Percentiles rank a stretch among this genome's conserved stretches.
Conservation (phyloP, 2,888 invertebrate genomes). For the Drosophila demipolita region DNA sequence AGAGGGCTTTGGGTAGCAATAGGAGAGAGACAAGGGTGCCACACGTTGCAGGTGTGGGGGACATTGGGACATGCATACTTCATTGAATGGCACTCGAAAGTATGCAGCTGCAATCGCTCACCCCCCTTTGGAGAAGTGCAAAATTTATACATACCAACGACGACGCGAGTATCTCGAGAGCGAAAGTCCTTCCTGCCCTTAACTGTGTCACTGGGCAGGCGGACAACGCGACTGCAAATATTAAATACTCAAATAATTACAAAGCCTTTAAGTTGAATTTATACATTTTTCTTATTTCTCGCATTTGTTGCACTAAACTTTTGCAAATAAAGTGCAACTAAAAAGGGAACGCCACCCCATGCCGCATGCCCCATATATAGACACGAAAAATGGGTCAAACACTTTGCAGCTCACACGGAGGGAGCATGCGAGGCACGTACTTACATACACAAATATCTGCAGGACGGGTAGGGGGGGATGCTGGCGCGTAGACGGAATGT, state of each 20-base stretch:
- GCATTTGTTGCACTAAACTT: conserved; percentile 40
- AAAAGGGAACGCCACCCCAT: conserved; percentile 30
- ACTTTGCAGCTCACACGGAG: conserved; percentile 46
- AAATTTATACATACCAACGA: conserved; percentile 33
- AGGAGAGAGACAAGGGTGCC: background rate
- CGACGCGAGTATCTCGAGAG: conserved; percentile 15
- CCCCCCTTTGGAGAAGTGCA: background rate
- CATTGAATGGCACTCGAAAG: conserved; percentile 78
- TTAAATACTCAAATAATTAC: conserved; percentile 38
- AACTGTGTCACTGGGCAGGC: conserved; percentile 44
- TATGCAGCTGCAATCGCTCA: conserved; percentile 51
- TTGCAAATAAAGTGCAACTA: conserved; percentile 65
- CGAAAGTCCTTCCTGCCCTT: conserved; percentile 29
- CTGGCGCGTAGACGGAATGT: conserved; percentile 3
- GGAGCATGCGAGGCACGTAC: conserved; percentile 62
- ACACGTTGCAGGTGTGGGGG: conserved; percentile 24
- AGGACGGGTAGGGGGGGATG: background rate
- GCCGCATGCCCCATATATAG: conserved; percentile 1
- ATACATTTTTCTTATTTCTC: conserved; percentile 37
- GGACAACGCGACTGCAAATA: conserved; percentile 23
- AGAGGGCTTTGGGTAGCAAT: too few species aligned
- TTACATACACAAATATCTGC: conserved; percentile 13
- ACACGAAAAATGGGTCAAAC: conserved; percentile 65
- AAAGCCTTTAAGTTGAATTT: conserved; percentile 40
- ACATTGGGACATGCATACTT: conserved; percentile 57